Evolutionary conservation across 1,140 invertebrate species (phyloP).

Genomic region (Metopolophium dirhodum): DNA sequence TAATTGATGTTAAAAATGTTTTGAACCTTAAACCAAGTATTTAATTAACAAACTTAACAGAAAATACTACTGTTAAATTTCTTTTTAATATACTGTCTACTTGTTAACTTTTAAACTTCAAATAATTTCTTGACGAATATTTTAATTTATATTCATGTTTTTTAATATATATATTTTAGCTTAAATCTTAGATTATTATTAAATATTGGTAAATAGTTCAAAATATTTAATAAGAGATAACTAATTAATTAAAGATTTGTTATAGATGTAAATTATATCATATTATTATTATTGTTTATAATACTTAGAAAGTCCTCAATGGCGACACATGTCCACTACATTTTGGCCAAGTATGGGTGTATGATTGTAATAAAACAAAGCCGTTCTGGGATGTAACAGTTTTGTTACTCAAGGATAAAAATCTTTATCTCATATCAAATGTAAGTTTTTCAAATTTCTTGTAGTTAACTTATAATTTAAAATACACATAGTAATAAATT

Average conservation of each 20-base stretch:
- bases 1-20: too few species aligned
- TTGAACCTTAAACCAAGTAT: too few species aligned
- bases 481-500: neutral
- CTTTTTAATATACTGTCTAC: too few species aligned
- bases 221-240: neutral
- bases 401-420: constrained; percentile 42
- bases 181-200: neutral
- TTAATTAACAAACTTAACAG: too few species aligned
- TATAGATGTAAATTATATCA: neutral
- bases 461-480: neutral
- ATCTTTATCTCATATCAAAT: neutral
- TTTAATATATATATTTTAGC: neutral
- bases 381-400: neutral
- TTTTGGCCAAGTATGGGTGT: constrained; percentile 11
- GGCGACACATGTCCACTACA: neutral
- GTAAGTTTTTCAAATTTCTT: neutral
- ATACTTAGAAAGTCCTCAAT: constrained; percentile 29
- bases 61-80: too few species aligned
- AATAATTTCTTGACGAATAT: too few species aligned
- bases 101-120: too few species aligned
- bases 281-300: neutral
- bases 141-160: too few species aligned
- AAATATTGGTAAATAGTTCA: neutral
- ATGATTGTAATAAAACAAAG: neutral
- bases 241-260: neutral